Base-by-base conservation (phyloP, 2,113 vertebrate genomes). In the Etia nguti region DNA sequence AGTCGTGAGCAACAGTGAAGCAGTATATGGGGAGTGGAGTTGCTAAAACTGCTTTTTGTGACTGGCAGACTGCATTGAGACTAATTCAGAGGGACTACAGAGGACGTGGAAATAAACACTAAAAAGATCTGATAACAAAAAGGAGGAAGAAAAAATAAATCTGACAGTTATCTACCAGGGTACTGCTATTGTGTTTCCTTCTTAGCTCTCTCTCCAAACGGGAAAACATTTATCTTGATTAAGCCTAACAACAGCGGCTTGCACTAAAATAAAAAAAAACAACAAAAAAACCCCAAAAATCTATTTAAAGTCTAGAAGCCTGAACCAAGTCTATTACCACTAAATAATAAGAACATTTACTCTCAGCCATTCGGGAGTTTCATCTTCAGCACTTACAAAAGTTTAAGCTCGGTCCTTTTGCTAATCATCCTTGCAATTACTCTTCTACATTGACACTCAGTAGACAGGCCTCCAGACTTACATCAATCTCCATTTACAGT, bases 231-330 rank as follows among this genome's bases (percentile, higher is more conserved):
- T 84, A 81, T 88, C 86, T 88, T 31, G 48, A 73, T 85, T 88
- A 88, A 91, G 90, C 85, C 93, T 65, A 80, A 88, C 80, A 87
- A 86, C 56, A 60, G 83, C 12, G 89, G 91, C 89, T 92, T 84
- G 88, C 73, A 65, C 86, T 84, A 80, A 52, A 79, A 80, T 75
- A 18, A 16, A 6, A 16, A 79, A 18, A 50, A 20, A 20, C 18
- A 50, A 18, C 2, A 9, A 52, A 52, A 43, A 43, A 43, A 41
- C 0, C 62, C 62, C 36, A 86, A 81, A 86, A 84, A 86, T 89
- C 89, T 92, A 92, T 83, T 92, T 86, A 85, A 92, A 88, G 77
- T 90, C 89, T 92, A 94, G 88, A 93, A 92, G 94, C 89, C 91
- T 91, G 90, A 94, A 91, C 86, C 80, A 90, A 92, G 85, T 88